phyloP scores from a whole-genome alignment of 1,140 invertebrate species.

The Tetragonula clypearis region DNA sequence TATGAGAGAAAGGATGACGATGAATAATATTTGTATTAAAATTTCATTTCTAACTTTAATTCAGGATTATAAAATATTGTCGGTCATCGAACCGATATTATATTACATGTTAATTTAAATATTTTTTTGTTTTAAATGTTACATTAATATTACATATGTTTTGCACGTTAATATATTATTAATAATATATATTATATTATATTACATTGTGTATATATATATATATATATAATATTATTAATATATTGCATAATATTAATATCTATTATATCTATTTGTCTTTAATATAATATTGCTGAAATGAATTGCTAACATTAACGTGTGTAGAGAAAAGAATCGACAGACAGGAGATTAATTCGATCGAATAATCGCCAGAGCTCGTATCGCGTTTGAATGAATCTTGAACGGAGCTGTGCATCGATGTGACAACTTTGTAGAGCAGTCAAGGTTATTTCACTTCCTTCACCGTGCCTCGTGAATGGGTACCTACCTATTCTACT shows the following conservation, averaged over 20 bases:
- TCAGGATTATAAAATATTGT: background rate
- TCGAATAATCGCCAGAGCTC: background rate
- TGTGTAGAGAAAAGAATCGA: background rate
- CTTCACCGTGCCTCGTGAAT: slow-evolving; percentile 32
- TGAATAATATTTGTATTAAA: background rate
- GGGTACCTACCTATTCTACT: slow-evolving; percentile 10
- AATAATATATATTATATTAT: no score
- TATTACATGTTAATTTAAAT: no score
- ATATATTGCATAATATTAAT: no score
- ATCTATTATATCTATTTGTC: no score
- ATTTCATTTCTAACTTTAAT: background rate
- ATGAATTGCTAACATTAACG: background rate
- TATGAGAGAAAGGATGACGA: no score
- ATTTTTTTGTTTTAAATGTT: no score
- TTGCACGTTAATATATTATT: no score
- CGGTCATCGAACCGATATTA: no score
- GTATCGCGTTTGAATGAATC: slow-evolving; percentile 40
- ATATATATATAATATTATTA: no score
- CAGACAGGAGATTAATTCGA: background rate
- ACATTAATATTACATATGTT: no score
- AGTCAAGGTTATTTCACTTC: slow-evolving; percentile 45
- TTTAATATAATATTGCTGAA: background rate
- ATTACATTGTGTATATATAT: no score
- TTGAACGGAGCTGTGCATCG: background rate
- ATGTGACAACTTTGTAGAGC: slow-evolving; percentile 16